Conservation (phyloP, 2,797 vertebrate genomes). For the Pygocentrus nattereri region DNA sequence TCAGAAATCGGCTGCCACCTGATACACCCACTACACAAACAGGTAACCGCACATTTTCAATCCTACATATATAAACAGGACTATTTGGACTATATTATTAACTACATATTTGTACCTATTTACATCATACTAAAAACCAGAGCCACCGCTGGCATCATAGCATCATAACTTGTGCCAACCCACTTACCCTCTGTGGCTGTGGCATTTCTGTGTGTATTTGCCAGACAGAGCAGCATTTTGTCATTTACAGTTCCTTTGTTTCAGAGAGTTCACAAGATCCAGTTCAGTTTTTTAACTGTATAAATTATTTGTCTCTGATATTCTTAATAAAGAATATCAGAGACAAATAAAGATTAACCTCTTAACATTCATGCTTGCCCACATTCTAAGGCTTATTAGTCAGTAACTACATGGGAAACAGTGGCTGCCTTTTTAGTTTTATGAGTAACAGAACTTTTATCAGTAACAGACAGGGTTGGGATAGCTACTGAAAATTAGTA, state of each 20-base stretch:
- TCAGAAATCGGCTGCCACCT: not conserved
- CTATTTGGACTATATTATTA: not conserved
- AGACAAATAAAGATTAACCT: not conserved
- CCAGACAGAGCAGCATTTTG: not conserved
- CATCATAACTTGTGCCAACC: not conserved
- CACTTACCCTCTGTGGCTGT: not conserved
- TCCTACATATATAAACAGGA: not conserved
- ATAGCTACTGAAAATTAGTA: no score
- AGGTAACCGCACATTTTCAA: not conserved
- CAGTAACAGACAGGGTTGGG: not conserved
- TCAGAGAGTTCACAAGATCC: not conserved
- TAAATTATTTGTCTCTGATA: not conserved
- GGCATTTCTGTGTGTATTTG: not conserved
- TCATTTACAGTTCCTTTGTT: not conserved
- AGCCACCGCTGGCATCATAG: not conserved
- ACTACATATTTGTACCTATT: not conserved
- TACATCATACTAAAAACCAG: not conserved
- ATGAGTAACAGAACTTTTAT: no score
- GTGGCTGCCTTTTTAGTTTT: not conserved
- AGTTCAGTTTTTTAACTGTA: not conserved
- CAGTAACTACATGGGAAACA: not conserved
- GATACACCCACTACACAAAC: no score
- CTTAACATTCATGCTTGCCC: not conserved
- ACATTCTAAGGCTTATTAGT: not conserved
- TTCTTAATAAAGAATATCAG: not conserved